A percentile compares a stretch with the other conserved stretches of the same genome.
These are phyloP conservation scores for Mercenaria mercenaria DNA, from an alignment of 1,140 invertebrate species.

Conservation along the genomic window DNA sequence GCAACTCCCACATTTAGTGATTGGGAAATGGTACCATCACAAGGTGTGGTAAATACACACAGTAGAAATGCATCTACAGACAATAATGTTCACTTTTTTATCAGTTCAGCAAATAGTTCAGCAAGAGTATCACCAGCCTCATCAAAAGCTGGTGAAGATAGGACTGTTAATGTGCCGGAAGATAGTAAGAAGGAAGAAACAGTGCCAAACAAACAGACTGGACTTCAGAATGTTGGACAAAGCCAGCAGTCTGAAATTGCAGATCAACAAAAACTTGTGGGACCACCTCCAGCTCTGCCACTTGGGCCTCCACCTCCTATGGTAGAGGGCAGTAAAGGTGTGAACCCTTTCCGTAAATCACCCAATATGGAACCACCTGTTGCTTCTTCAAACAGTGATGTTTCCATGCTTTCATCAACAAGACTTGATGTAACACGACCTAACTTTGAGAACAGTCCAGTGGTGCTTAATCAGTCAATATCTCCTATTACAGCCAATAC, in stretches of 20 bases:
- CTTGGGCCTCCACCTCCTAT: slow-evolving; percentile 48
- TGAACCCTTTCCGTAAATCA: slow-evolving; percentile 73
- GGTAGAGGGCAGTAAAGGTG: slow-evolving; percentile 2
- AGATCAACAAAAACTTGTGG: background rate
- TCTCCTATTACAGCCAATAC: slow-evolving; percentile 25
- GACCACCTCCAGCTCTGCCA: slow-evolving; percentile 17
- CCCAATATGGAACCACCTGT: background rate
- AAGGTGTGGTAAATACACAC: slow-evolving; percentile 56
- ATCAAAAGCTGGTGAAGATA: slow-evolving; percentile 24
- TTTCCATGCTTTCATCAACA: slow-evolving; percentile 18
- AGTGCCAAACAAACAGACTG: slow-evolving; percentile 35
- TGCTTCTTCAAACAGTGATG: background rate
- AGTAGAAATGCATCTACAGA: slow-evolving; percentile 76
- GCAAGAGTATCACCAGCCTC: slow-evolving; percentile 44
- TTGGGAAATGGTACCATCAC: slow-evolving; percentile 80
- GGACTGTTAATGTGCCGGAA: background rate
- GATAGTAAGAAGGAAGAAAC: slow-evolving; percentile 2
- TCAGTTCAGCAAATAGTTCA: slow-evolving; percentile 71
- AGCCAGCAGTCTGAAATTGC: background rate
- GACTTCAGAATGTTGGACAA: background rate
- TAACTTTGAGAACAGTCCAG: slow-evolving; percentile 49
- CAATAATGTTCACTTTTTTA: slow-evolving; percentile 75
- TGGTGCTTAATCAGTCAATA: slow-evolving; percentile 58
- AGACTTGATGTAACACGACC: slow-evolving; percentile 47
- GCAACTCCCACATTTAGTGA: slow-evolving; percentile 69